phyloP scores from a whole-genome alignment of 92 coral and sea anemone genomes.

The Epizoanthus fatuus region DNA sequence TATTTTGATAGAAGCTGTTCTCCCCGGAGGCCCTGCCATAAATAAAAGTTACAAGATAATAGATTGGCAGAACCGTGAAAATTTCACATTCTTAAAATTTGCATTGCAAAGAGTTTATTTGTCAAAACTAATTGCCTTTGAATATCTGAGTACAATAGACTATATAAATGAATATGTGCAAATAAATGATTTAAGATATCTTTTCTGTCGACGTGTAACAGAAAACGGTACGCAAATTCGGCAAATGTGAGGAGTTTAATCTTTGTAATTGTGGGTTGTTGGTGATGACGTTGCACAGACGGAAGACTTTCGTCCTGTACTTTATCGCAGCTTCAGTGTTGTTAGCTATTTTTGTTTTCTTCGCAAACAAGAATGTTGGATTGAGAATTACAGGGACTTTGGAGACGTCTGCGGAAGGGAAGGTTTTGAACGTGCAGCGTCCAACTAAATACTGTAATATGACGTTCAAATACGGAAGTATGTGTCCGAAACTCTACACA shows the following conservation, averaged over 20 bases:
- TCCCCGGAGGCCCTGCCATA: too few species aligned
- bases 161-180: too few species aligned
- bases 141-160: too few species aligned
- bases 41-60: too few species aligned
- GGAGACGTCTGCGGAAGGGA: neutral
- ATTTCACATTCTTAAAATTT: too few species aligned
- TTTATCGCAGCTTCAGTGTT: neutral
- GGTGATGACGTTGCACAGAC: neutral
- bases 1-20: too few species aligned
- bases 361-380: neutral
- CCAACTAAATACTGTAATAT: conserved; percentile 11
- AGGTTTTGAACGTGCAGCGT: conserved; percentile 22
- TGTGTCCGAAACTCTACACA: conserved; percentile 77
- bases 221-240: too few species aligned
- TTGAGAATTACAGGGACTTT: neutral
- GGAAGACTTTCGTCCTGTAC: neutral
- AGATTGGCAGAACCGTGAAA: too few species aligned
- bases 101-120: too few species aligned
- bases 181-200: too few species aligned
- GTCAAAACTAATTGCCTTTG: too few species aligned
- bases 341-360: neutral
- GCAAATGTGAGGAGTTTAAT: neutral
- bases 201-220: too few species aligned
- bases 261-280: neutral
- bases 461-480: conserved; percentile 50